Percentiles rank a stretch among this genome's conserved stretches.
Conservation (phyloP, 2,113 vertebrate genomes). For the Grallaria varia region DNA sequence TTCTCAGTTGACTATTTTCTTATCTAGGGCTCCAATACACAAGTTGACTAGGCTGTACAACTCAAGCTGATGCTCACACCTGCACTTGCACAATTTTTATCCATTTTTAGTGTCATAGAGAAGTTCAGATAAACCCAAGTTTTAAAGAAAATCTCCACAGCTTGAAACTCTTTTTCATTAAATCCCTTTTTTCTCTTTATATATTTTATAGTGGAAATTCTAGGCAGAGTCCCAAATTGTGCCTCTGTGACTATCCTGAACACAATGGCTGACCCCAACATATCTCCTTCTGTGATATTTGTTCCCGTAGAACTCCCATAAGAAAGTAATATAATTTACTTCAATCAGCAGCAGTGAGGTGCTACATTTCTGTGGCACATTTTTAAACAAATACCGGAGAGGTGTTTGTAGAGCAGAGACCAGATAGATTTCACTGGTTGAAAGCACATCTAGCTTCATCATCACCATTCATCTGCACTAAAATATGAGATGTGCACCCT, state of each 20-base stretch:
- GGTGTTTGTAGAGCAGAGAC: not conserved
- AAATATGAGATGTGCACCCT: not conserved
- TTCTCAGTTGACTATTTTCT: not conserved
- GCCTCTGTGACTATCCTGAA: not conserved
- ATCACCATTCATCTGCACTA: not conserved
- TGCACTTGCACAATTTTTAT: not conserved
- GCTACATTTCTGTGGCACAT: not conserved
- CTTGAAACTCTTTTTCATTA: not conserved
- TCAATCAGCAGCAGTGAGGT: not conserved
- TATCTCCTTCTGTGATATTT: not conserved
- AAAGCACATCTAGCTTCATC: not conserved
- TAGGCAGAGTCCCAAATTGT: not conserved
- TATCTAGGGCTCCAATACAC: not conserved
- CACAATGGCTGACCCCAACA: not conserved
- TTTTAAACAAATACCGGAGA: not conserved
- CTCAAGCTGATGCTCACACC: not conserved
- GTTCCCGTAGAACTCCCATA: not conserved
- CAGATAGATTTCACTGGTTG: not conserved
- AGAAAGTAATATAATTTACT: conserved; percentile 14
- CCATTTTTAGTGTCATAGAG: not conserved
- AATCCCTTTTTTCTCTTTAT: not conserved
- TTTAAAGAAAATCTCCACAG: not conserved
- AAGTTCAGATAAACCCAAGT: not conserved
- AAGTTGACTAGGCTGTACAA: not conserved
- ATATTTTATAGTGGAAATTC: not conserved